These are phyloP conservation scores for Anser brachyrhynchus DNA, from an alignment of 2,113 vertebrate species.

Conservation along the genomic window DNA sequence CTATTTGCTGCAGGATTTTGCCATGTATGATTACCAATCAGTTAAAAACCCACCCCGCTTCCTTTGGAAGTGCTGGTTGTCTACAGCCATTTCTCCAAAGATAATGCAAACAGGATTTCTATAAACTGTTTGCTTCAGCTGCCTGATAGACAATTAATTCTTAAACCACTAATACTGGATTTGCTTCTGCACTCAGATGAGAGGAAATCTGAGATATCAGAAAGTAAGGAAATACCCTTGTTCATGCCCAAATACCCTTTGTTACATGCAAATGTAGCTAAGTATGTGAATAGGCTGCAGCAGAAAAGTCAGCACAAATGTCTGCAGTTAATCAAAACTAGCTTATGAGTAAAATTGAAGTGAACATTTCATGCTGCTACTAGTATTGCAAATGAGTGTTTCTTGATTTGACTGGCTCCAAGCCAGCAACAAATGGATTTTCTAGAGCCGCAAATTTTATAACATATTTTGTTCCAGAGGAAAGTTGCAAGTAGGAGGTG, in stretches of 20 bases:
- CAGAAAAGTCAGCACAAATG: neutral
- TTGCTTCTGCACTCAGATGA: neutral
- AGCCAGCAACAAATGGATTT: neutral
- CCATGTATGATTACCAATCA: neutral
- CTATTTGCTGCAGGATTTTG: constrained; percentile 9
- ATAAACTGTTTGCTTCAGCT: neutral
- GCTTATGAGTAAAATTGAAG: neutral
- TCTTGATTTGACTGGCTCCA: neutral
- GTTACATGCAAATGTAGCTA: neutral
- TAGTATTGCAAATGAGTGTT: neutral
- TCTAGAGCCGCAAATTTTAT: neutral
- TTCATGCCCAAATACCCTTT: neutral
- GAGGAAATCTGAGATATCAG: neutral
- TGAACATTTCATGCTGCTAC: constrained; percentile 3
- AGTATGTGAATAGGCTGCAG: neutral
- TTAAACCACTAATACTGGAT: constrained; percentile 1
- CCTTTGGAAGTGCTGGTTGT: neutral
- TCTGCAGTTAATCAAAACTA: constrained; percentile 32
- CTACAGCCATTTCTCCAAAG: neutral
- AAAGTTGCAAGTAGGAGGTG: neutral
- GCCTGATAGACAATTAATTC: neutral
- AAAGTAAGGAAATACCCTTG: neutral
- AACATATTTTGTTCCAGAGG: neutral
- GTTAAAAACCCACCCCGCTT: neutral
- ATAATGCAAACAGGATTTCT: neutral